Base-by-base conservation (phyloP, 2,888 invertebrate species). In the Epinotia bilunana region DNA sequence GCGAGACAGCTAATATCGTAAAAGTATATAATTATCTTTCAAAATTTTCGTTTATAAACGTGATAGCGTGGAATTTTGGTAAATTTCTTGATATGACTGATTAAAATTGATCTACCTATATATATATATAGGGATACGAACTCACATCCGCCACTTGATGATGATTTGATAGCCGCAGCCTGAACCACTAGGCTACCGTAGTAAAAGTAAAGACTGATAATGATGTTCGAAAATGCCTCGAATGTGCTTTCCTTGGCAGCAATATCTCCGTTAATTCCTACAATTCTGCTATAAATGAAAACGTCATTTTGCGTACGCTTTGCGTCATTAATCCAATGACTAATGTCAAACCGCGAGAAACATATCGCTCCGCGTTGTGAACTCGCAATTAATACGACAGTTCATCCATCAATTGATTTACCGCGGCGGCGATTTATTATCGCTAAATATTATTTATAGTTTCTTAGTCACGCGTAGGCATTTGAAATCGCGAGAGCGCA, bases 321-420 rank as follows among this genome's bases (percentile, higher is more conserved):
- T 39, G 39, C 57, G 68, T 68, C 68, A 68, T 57, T 58, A 57
- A 63, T 57, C 69, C 64, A 53, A 65, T 74, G 70, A 70, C 58
- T 76, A 69, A 69, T 64, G 57, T 61, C 62, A 46, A 63, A 23
- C 57, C 46, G 60, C 18, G 33, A 46, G 60, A 67, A 60, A 74
- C 69, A 69, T 49, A 63, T 70, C 57, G 60, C 70, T 72, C 58
- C 67, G 53, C 46, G 64, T 72, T 76, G 79, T 78, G 79, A 80
- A 78, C 79, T 67, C 23, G 88, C 85, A 89, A 89, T 90, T 88
- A 90, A 78, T 70, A 78, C 60, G 89, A 87, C 89, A 84, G 80
- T 85, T 81, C 87, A 83, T 90, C 84, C 87, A 88, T 90, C 90
- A 88, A 90, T 90, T 90, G 90, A 90, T 90, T 90, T 90, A 90